Evolutionary conservation across 1,140 invertebrate species (phyloP).

Genomic region (Steinernema feltiae): DNA sequence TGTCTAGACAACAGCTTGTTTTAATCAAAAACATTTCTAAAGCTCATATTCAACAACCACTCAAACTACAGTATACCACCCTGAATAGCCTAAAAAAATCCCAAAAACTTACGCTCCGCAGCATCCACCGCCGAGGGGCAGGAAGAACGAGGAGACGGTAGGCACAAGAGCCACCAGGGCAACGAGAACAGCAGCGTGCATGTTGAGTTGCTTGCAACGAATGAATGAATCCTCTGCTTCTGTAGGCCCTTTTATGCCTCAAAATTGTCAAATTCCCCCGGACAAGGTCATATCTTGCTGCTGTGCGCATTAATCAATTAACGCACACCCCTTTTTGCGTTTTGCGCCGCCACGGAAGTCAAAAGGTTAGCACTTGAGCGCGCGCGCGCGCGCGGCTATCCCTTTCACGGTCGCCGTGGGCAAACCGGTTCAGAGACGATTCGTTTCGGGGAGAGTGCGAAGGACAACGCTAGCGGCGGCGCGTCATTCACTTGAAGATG

Average conservation of each 20-base stretch:
- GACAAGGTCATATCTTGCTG: neutral
- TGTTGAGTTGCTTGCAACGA: conserved; percentile 13
- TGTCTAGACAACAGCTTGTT: no score
- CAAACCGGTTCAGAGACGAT: neutral
- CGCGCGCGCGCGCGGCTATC: no score
- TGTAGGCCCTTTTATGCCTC: neutral
- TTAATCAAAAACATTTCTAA: no score
- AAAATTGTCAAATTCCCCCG: neutral
- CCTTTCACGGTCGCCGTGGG: neutral
- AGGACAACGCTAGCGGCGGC: neutral
- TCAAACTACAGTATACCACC: no score
- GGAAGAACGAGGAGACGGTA: neutral
- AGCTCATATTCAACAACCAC: no score
- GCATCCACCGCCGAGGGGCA: conserved; percentile 4
- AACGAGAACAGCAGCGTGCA: neutral
- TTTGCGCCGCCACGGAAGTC: neutral
- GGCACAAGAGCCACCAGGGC: conserved; percentile 4
- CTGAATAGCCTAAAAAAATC: neutral
- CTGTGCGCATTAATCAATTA: conserved; percentile 10
- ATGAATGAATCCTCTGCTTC: neutral
- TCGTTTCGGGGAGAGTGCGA: neutral
- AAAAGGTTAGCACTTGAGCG: neutral
- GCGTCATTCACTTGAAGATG: no score
- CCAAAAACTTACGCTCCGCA: conserved; percentile 11
- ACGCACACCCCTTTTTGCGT: neutral